phyloP scores from a whole-genome alignment of 2,113 vertebrate species.

The Sphaerodactylus townsendi region DNA sequence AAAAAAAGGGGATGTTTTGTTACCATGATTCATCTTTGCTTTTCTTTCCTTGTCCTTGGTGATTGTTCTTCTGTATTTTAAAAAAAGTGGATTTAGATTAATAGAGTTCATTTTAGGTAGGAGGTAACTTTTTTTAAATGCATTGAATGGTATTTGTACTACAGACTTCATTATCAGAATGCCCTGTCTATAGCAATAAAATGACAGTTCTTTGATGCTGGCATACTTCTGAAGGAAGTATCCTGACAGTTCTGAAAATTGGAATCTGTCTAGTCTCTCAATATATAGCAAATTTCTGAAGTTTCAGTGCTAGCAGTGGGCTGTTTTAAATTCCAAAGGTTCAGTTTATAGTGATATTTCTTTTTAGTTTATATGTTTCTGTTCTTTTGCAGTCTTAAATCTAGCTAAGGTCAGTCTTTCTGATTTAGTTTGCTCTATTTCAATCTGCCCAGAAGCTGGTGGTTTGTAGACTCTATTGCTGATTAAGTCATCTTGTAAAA shows the following conservation, averaged over 20 bases:
- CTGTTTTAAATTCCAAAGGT: conserved; percentile 3
- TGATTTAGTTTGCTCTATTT: background rate
- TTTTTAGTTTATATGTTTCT: background rate
- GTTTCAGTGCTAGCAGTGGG: background rate
- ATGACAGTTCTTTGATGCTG: background rate
- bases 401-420: background rate
- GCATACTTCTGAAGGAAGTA: background rate
- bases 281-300: background rate
- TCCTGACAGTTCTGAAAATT: background rate
- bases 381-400: background rate
- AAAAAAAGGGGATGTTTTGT: background rate
- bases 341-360: conserved; percentile 7
- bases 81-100: conserved; percentile 6
- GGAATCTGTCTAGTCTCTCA: background rate
- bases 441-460: background rate
- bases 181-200: background rate
- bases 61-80: background rate
- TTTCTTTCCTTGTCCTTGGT: background rate
- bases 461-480: background rate
- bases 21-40: background rate
- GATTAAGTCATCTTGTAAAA: background rate
- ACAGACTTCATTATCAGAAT: background rate
- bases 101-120: background rate
- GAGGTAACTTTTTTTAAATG: background rate
- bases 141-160: background rate